A percentile compares a stretch with the other conserved stretches of the same genome.
These are phyloP conservation scores for Geococcyx californianus DNA, from an alignment of 2,113 vertebrate genomes.

Conservation along the genomic window DNA sequence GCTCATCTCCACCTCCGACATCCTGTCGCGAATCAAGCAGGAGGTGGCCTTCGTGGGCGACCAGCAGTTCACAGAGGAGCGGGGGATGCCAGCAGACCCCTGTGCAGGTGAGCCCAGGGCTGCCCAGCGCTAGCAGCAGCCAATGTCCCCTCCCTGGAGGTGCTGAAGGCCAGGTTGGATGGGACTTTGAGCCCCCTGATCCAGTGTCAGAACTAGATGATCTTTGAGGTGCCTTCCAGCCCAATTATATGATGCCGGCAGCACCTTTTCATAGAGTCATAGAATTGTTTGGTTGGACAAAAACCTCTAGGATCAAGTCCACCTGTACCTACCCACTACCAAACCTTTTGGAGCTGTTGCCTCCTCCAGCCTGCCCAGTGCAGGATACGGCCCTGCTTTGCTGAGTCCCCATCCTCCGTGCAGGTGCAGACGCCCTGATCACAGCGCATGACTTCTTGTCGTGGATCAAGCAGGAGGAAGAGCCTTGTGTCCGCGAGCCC, in stretches of 20 bases:
- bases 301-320: too few relatives aligned
- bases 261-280: too few relatives aligned
- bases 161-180: too few relatives aligned
- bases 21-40: constrained; percentile 81
- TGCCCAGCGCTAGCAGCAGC: too few relatives aligned
- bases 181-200: too few relatives aligned
- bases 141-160: too few relatives aligned
- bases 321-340: too few relatives aligned
- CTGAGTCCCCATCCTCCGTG: not conserved
- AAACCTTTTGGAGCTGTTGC: too few relatives aligned
- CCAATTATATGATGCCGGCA: too few relatives aligned
- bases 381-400: not conserved
- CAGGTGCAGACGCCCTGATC: constrained; percentile 33
- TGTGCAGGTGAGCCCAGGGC: constrained; percentile 57
- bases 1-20: constrained; percentile 76
- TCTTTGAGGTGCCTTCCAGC: too few relatives aligned
- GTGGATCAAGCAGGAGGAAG: constrained; percentile 72
- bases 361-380: not conserved
- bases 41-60: constrained; percentile 73
- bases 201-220: too few relatives aligned
- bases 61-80: constrained; percentile 71
- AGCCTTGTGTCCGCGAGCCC: constrained; percentile 7
- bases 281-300: too few relatives aligned
- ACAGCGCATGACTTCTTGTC: constrained; percentile 55
- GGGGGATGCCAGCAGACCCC: constrained; percentile 64